phyloP scores from a whole-genome alignment of 2,888 invertebrate genomes.

The Watsonalla binaria region DNA sequence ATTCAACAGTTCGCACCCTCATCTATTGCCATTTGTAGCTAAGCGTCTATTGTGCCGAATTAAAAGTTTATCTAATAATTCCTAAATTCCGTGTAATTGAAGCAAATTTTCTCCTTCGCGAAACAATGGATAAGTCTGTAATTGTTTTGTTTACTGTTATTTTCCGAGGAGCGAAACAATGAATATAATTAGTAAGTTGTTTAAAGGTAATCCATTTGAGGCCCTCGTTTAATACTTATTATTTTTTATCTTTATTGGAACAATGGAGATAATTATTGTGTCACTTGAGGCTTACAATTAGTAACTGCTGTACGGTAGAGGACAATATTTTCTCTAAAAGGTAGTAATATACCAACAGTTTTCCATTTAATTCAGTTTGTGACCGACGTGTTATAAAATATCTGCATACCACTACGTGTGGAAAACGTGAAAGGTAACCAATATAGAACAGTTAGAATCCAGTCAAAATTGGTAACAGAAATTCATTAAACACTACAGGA shows the following conservation, averaged over 20 bases:
- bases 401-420: too few species aligned
- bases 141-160: conserved; percentile 34
- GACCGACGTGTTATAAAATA: too few species aligned
- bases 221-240: conserved; percentile 8
- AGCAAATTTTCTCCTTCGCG: conserved; percentile 13
- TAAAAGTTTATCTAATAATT: conserved; percentile 24
- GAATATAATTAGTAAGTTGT: conserved; percentile 25
- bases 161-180: conserved; percentile 26
- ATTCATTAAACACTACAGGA: too few species aligned
- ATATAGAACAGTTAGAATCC: too few species aligned
- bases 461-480: too few species aligned
- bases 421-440: too few species aligned
- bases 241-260: too few species aligned
- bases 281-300: background rate
- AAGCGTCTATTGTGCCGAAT: conserved; percentile 29
- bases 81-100: conserved; percentile 27
- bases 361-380: too few species aligned
- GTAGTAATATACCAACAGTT: too few species aligned
- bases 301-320: too few species aligned
- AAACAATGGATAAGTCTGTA: conserved; percentile 19
- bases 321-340: too few species aligned
- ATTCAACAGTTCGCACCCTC: conserved; percentile 42
- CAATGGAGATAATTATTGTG: too few species aligned
- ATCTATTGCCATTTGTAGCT: conserved; percentile 24
- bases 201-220: conserved; percentile 12